phyloP scores from a whole-genome alignment of 2,888 invertebrate genomes.

The Gonocerus acuteangulatus region DNA sequence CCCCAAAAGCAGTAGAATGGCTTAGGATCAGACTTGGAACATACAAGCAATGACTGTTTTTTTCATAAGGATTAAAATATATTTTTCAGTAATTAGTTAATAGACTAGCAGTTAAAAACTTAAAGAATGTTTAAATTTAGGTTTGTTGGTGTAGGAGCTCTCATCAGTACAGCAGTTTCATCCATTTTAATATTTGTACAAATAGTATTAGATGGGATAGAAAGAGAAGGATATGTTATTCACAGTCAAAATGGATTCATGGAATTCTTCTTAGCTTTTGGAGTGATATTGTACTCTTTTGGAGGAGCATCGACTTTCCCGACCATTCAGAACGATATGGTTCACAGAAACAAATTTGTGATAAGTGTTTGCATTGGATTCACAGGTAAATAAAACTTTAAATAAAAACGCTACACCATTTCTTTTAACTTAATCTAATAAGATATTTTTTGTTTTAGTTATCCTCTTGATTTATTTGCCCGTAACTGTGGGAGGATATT shows the following conservation, averaged over 20 bases:
- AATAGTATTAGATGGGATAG: slow-evolving; percentile 51
- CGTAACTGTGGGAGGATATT: slow-evolving; percentile 55
- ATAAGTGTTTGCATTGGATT: slow-evolving; percentile 56
- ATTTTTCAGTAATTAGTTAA: too few relatives aligned
- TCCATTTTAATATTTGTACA: slow-evolving; percentile 56
- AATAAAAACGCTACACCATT: background rate
- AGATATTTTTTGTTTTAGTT: slow-evolving; percentile 44
- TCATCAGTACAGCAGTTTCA: slow-evolving; percentile 54
- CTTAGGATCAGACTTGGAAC: too few relatives aligned
- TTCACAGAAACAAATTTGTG: slow-evolving; percentile 56
- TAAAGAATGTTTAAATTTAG: too few relatives aligned
- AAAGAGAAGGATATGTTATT: slow-evolving; percentile 44
- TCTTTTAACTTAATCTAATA: background rate
- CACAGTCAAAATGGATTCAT: slow-evolving; percentile 52
- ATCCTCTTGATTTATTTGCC: slow-evolving; percentile 53
- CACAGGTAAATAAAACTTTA: slow-evolving; percentile 45
- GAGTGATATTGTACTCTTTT: slow-evolving; percentile 62
- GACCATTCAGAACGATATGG: slow-evolving; percentile 72
- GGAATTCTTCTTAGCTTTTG: slow-evolving; percentile 61
- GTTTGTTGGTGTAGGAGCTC: slow-evolving; percentile 56
- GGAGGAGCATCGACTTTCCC: slow-evolving; percentile 69
- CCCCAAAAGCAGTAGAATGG: too few relatives aligned
- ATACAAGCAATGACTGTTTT: too few relatives aligned
- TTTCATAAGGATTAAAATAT: too few relatives aligned
- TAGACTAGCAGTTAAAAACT: too few relatives aligned